These are phyloP conservation scores for Bubo bubo DNA, from an alignment of 2,113 vertebrate genomes.

Conservation along the genomic window DNA sequence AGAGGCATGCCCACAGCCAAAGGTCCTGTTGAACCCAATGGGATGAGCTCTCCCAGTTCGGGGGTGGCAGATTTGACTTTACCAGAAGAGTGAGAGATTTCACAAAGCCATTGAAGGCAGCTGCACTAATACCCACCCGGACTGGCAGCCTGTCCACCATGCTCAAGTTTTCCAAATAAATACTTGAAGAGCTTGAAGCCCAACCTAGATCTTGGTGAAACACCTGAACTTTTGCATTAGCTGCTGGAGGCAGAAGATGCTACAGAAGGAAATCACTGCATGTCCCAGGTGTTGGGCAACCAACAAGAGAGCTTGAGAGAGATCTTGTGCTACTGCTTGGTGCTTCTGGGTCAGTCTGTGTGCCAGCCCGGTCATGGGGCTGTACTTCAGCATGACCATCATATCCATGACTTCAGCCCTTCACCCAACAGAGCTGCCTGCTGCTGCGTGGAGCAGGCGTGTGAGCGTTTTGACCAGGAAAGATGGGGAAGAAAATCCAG, in stretches of 20 bases:
- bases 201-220: neutral
- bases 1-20: fast-evolving
- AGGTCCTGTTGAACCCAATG: neutral
- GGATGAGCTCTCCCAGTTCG: fast-evolving
- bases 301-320: neutral
- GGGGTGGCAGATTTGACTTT: neutral
- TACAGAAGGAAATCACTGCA: neutral
- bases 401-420: neutral
- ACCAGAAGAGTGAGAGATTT: neutral
- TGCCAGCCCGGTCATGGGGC: neutral
- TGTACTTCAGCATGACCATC: neutral
- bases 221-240: too few species aligned
- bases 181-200: neutral
- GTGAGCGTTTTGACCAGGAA: neutral
- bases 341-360: neutral
- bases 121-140: neutral
- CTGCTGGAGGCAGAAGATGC: neutral
- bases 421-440: neutral
- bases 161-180: neutral
- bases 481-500: neutral
- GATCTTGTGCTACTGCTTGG: neutral
- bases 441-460: neutral
- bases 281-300: neutral
- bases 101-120: fast-evolving
- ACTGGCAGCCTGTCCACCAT: too few species aligned